These are phyloP conservation scores for Zaprionus nigranus DNA, from an alignment of 1,140 invertebrate genomes.

Conservation along the genomic window DNA sequence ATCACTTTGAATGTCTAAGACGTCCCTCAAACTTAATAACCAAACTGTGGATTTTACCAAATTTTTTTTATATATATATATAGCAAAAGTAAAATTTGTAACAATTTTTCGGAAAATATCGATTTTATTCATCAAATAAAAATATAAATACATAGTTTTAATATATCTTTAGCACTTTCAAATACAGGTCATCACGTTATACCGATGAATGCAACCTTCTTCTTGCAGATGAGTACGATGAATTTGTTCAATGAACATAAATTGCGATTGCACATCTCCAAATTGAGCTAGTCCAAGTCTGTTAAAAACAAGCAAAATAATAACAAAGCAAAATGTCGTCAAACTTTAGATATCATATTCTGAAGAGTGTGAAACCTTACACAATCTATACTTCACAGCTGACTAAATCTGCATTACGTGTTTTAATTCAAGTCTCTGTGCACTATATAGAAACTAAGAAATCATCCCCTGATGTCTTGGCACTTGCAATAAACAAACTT, in stretches of 20 bases:
- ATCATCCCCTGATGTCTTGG: constrained; percentile 76
- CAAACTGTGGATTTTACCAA: constrained; percentile 1
- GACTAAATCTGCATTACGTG: constrained; percentile 71
- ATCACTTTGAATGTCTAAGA: constrained; percentile 14
- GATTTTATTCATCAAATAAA: neutral
- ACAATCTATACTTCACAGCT: constrained; percentile 61
- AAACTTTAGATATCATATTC: constrained; percentile 63
- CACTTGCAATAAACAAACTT: constrained; percentile 81
- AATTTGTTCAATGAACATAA: constrained; percentile 6
- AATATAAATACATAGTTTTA: neutral
- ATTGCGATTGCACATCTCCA: constrained; percentile 18
- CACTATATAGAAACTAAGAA: constrained; percentile 81
- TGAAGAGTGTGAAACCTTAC: constrained; percentile 66
- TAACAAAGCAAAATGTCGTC: constrained; percentile 54
- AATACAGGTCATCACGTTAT: neutral
- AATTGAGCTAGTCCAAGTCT: constrained; percentile 14
- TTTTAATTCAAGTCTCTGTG: constrained; percentile 82
- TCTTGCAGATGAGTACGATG: constrained; percentile 22
- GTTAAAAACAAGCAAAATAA: neutral
- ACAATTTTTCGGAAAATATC: neutral
- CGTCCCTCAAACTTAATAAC: neutral
- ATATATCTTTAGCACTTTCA: neutral
- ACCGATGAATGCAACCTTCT: neutral
- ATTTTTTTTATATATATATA: constrained; percentile 6
- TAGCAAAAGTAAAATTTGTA: neutral